Conservation (phyloP, 2,888 invertebrate genomes). For the Caenorhabditis panamensis region DNA sequence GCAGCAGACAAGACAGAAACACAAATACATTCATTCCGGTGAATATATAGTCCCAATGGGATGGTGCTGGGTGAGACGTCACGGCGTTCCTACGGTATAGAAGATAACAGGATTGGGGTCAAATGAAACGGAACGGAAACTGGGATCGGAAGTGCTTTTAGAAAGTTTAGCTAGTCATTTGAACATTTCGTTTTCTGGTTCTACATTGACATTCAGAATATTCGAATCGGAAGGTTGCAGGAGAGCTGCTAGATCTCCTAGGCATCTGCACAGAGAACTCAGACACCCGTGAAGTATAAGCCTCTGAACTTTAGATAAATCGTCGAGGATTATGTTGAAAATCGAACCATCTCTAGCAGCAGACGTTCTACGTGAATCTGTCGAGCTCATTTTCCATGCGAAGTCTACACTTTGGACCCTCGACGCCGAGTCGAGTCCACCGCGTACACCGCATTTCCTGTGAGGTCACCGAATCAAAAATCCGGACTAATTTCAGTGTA, state of each 20-base stretch:
- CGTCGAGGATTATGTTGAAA: too few species aligned
- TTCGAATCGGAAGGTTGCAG: neutral
- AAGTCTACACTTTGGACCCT: too few species aligned
- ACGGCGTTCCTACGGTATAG: constrained; percentile 2
- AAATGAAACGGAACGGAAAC: constrained; percentile 8
- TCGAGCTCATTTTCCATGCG: too few species aligned
- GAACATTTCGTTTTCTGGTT: too few species aligned
- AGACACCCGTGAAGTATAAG: neutral
- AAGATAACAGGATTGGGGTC: constrained; percentile 3
- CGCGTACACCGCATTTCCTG: constrained; percentile 4
- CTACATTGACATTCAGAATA: neutral
- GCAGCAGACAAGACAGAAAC: neutral
- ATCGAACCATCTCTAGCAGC: too few species aligned
- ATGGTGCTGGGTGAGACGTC: neutral
- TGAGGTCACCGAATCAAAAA: constrained; percentile 3
- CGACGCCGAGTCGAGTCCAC: too few species aligned
- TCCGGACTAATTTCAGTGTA: neutral
- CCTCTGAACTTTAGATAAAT: too few species aligned
- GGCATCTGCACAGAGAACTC: neutral
- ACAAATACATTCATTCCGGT: neutral
- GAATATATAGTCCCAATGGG: constrained; percentile 2
- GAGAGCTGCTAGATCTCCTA: neutral
- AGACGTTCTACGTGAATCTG: too few species aligned
- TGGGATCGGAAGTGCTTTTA: constrained; percentile 1
- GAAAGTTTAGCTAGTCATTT: constrained; percentile 7